These are phyloP conservation scores for Drosophila longiperda DNA, from an alignment of 2,888 invertebrate genomes.

Conservation along the genomic window DNA sequence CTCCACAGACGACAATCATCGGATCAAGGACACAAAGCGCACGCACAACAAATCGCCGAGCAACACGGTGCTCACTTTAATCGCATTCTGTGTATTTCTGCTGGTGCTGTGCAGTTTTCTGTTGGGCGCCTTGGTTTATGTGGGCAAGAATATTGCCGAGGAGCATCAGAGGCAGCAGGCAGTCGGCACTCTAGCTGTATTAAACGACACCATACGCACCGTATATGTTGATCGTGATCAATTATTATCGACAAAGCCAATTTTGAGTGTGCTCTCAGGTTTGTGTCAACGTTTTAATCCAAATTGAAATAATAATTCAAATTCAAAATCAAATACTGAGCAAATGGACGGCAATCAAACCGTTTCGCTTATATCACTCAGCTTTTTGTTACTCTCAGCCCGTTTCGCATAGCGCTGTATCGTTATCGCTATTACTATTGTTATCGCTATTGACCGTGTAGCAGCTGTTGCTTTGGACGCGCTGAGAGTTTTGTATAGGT, in stretches of 20 bases:
- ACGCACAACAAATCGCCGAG: constrained; percentile 65
- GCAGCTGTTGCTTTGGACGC: constrained; percentile 26
- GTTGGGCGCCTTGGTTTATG: constrained; percentile 83
- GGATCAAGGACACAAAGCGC: constrained; percentile 74
- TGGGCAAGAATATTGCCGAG: constrained; percentile 82
- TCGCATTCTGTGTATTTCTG: constrained; percentile 83
- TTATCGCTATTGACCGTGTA: constrained; percentile 12
- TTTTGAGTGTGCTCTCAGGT: constrained; percentile 68
- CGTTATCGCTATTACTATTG: constrained; percentile 10
- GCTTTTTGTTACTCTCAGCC: constrained; percentile 23
- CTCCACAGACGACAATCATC: constrained; percentile 84
- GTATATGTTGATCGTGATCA: constrained; percentile 70
- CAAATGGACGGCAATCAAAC: constrained; percentile 1
- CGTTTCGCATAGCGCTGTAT: constrained; percentile 1
- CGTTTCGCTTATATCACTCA: constrained; percentile 32
- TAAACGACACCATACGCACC: constrained; percentile 60
- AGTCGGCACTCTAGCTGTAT: constrained; percentile 30
- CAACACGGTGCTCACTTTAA: constrained; percentile 81
- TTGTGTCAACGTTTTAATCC: constrained; percentile 30
- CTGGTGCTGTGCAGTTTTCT: constrained; percentile 82
- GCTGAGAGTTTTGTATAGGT: constrained; percentile 8
- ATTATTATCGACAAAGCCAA: constrained; percentile 72
- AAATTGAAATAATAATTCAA: neutral
- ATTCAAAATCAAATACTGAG: constrained; percentile 3
- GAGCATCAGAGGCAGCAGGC: constrained; percentile 64